phyloP scores from a whole-genome alignment of 1,140 invertebrate species.

The Dendrolimus kikuchii region DNA sequence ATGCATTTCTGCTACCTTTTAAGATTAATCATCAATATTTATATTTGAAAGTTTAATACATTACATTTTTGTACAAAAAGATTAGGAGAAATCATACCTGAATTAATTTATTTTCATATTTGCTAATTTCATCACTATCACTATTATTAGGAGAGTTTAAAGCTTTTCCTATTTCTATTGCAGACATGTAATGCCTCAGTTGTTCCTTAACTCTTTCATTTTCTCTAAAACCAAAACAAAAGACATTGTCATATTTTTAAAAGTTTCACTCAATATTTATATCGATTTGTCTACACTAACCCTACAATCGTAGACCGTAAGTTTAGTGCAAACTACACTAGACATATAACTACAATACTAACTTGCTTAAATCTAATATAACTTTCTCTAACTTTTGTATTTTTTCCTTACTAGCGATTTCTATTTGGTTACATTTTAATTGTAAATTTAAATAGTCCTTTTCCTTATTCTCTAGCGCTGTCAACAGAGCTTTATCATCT shows the following conservation, averaged over 20 bases:
- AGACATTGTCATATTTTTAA: no score
- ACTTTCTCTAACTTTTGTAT: slow-evolving; percentile 62
- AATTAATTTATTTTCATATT: slow-evolving; percentile 92
- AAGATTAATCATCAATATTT: slow-evolving; percentile 6
- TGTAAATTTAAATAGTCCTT: slow-evolving; percentile 60
- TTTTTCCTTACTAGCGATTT: slow-evolving; percentile 57
- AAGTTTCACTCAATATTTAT: no score
- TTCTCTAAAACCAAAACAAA: slow-evolving; percentile 74
- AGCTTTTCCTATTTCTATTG: slow-evolving; percentile 82
- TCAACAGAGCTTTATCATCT: slow-evolving; percentile 45
- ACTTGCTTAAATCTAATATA: slow-evolving; percentile 64
- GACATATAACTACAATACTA: slow-evolving; percentile 12
- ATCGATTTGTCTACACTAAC: no score
- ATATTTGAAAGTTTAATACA: not conserved
- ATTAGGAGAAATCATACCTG: slow-evolving; percentile 72
- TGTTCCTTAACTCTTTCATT: slow-evolving; percentile 92
- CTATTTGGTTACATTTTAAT: slow-evolving; percentile 55
- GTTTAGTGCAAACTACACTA: not conserved
- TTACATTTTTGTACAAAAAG: no score
- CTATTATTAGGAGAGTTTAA: slow-evolving; percentile 79
- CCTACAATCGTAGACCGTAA: no score
- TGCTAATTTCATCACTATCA: slow-evolving; percentile 80
- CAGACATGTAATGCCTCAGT: slow-evolving; percentile 90
- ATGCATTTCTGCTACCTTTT: slow-evolving; percentile 94
- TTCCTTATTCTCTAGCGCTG: slow-evolving; percentile 49